These are phyloP conservation scores for Hapalemur alaotrensis DNA, from an alignment of 2,797 vertebrate genomes.

Conservation along the genomic window DNA sequence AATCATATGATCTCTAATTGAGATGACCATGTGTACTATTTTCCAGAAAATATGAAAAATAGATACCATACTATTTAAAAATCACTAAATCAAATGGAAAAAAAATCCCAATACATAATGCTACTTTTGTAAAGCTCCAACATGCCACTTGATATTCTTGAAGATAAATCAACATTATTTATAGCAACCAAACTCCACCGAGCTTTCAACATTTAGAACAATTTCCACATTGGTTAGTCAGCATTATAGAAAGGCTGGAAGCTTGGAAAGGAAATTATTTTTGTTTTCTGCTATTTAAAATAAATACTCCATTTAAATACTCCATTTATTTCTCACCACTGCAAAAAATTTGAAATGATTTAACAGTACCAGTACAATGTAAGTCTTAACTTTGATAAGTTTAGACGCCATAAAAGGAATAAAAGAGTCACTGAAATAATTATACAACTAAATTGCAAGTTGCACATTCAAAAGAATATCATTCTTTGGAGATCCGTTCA, in stretches of 20 bases:
- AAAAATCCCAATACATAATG: background rate
- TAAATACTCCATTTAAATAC: background rate
- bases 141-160: background rate
- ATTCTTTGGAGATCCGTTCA: background rate
- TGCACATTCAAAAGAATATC: background rate
- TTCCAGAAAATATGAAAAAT: conserved; percentile 27
- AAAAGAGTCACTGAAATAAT: background rate
- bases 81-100: conserved; percentile 6
- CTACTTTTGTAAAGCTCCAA: conserved; percentile 25
- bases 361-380: background rate
- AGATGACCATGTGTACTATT: background rate
- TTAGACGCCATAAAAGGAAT: background rate
- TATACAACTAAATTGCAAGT: background rate
- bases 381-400: background rate
- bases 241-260: background rate
- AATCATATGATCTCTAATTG: background rate
- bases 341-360: conserved; percentile 18
- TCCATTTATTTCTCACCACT: background rate
- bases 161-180: conserved; percentile 25
- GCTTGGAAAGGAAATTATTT: background rate
- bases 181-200: background rate
- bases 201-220: conserved; percentile 6
- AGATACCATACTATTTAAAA: background rate
- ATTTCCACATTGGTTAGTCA: background rate
- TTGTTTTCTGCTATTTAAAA: conserved; percentile 12